Evolutionary conservation across 2,113 vertebrate genomes (phyloP).

Genomic region (Rhinopithecus roxellana): DNA sequence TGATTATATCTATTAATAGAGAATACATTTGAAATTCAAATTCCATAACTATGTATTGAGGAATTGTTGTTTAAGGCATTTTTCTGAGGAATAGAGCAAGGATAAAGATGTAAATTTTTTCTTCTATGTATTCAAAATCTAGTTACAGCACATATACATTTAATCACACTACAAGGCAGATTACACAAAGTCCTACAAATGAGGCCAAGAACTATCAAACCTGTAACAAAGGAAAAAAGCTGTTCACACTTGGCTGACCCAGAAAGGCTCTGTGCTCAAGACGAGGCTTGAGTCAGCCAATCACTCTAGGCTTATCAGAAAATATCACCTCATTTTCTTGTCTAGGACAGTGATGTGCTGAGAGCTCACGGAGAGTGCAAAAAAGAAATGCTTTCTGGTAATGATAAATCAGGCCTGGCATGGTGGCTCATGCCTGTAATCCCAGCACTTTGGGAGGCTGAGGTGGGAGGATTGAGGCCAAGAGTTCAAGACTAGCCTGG

Average conservation of each 20-base stretch:
- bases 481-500: too few species aligned
- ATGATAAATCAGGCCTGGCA: neutral
- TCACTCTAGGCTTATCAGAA: neutral
- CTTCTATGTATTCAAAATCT: neutral
- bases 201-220: neutral
- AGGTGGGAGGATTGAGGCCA: too few species aligned
- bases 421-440: too few species aligned
- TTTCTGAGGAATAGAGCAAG: neutral
- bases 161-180: rapidly evolving
- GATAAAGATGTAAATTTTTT: neutral
- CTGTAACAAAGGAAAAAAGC: neutral
- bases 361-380: too few species aligned
- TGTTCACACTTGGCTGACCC: neutral
- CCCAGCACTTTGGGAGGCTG: too few species aligned
- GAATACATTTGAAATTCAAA: slow-evolving; percentile 30
- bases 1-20: slow-evolving; percentile 6
- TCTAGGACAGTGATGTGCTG: neutral
- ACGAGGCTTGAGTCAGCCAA: rapidly evolving
- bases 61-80: neutral
- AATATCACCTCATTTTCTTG: neutral
- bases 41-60: neutral
- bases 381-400: neutral
- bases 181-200: rapidly evolving
- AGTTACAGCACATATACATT: neutral
- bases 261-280: neutral